phyloP scores from a whole-genome alignment of 2,797 vertebrate species.

The Lerista edwardsae region DNA sequence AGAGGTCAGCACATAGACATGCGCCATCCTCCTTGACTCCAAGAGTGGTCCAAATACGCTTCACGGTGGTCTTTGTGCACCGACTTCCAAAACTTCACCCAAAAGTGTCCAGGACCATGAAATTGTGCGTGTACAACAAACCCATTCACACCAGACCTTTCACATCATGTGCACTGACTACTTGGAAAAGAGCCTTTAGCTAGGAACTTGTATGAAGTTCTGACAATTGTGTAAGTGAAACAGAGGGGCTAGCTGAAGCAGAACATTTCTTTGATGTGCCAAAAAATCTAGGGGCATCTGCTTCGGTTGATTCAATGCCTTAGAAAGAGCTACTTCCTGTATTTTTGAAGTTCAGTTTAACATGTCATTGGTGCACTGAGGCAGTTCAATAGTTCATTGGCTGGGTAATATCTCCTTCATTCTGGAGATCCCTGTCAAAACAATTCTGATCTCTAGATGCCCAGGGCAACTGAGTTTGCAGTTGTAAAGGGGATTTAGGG shows the following conservation, averaged over 20 bases:
- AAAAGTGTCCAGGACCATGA: not conserved
- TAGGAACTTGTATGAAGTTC: not conserved
- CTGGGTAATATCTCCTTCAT: not conserved
- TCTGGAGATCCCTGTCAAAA: not conserved
- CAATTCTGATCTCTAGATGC: not conserved
- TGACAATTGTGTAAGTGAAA: not conserved
- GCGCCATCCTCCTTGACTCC: too few relatives aligned
- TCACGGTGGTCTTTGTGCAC: too few relatives aligned
- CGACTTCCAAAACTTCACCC: not conserved
- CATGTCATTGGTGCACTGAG: too few relatives aligned
- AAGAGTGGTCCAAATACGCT: too few relatives aligned
- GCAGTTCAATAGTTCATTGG: not conserved
- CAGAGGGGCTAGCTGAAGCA: not conserved
- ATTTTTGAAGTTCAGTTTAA: not conserved
- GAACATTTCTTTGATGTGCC: not conserved
- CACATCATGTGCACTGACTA: not conserved
- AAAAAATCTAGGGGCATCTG: not conserved
- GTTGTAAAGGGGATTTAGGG: not conserved
- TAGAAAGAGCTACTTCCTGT: not conserved
- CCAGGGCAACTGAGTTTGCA: not conserved
- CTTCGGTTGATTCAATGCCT: too few relatives aligned
- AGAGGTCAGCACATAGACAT: too few relatives aligned
- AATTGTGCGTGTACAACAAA: not conserved
- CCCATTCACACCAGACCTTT: too few relatives aligned
- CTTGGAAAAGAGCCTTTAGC: not conserved